Base-by-base conservation (phyloP, 2,113 vertebrate genomes). In the Chloropsis cyanopogon region DNA sequence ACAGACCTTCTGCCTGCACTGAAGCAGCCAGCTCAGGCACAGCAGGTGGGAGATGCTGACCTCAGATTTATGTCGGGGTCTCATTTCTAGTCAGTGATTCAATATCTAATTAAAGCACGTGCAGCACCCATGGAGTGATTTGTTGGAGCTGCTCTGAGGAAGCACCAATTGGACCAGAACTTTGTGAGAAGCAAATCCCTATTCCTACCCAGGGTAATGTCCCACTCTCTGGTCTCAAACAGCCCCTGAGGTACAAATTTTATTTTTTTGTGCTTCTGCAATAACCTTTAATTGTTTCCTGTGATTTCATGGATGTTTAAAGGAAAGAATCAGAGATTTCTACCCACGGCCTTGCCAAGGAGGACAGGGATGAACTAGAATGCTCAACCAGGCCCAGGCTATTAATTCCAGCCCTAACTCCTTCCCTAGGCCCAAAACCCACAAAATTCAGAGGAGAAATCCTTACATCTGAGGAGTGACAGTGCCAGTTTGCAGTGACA, bases 81-180 rank as follows among this genome's bases (percentile, higher is more conserved):
- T 92, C 57, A 23, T 82, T 94, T 90, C 93, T 47, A 44, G 52
- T 28, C 75, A 41, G 28, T 37, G 80, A 88, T 57, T 86, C 93
- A 78, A 83, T 84, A 94, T 63, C 56, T 93, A 94, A 96, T 94
- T 97, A 88, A 93, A 90, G 33, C 60, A 61, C 18, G 56, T 10
- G 11, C 90, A 90, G 79, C 35, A 88, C 35, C 68, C 81, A 33
- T 56, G n/a, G 35, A 56, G 22, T 22, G 90, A 82, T 93, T 86
- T 73, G 59, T 56, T 89, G 81, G 10, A 6, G 11, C 57, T 79
- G 54, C 37, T 86, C 72, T 77, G 84, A 82, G 73, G 60, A 82
- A 26, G 60, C 81, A 61, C 25, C 69, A 50, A 12, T 7, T 61
- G 89, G 72, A 49, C 13, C 39, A 69, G 63, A 4, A 17, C 14